A percentile compares a stretch with the other conserved stretches of the same genome.
These are phyloP conservation scores for Agapornis roseicollis DNA, from an alignment of 2,113 vertebrate species.

Conservation along the genomic window DNA sequence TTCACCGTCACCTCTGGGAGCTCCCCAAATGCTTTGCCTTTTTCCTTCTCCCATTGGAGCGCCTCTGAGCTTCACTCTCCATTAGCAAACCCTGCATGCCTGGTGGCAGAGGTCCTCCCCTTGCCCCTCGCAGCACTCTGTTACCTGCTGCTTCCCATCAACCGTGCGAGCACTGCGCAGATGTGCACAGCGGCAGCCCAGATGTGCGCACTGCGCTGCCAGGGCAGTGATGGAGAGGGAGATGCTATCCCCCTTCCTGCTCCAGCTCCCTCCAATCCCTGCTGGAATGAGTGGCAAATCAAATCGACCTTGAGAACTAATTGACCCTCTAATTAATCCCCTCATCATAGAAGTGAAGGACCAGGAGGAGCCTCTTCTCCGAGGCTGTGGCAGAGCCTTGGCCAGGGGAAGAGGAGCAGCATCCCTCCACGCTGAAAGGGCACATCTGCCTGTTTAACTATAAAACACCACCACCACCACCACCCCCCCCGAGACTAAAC, in stretches of 20 bases:
- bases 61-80: not conserved
- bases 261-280: not conserved
- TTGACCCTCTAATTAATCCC: conserved; percentile 28
- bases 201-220: not conserved
- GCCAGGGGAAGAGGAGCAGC: not conserved
- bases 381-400: not conserved
- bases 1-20: not conserved
- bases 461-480: too few relatives aligned
- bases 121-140: not conserved
- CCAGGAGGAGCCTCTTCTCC: not conserved
- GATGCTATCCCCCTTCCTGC: not conserved
- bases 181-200: not conserved
- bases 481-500: not conserved
- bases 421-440: not conserved
- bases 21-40: not conserved
- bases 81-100: not conserved
- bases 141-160: not conserved
- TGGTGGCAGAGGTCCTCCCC: not conserved
- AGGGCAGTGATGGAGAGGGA: not conserved
- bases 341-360: not conserved
- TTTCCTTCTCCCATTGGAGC: too few relatives aligned
- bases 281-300: not conserved
- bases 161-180: not conserved
- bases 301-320: conserved; percentile 38
- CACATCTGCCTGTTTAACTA: not conserved